These are phyloP conservation scores for Scotopteryx bipunctaria DNA, from an alignment of 2,888 invertebrate genomes.

Conservation along the genomic window DNA sequence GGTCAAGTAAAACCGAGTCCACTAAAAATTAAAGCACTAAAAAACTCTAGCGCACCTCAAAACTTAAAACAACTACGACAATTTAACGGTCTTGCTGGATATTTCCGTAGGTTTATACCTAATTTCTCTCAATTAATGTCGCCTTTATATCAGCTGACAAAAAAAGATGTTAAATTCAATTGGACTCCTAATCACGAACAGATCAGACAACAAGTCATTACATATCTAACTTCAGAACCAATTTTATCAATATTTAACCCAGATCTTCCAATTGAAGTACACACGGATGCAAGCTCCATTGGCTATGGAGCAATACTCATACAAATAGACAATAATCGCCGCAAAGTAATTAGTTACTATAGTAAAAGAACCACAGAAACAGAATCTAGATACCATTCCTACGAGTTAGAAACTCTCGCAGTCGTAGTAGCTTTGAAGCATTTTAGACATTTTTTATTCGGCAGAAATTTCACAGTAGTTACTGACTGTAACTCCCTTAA, in stretches of 20 bases:
- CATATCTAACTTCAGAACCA: neutral
- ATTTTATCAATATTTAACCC: neutral
- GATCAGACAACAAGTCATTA: neutral
- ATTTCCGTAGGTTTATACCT: neutral
- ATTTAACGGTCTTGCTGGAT: neutral
- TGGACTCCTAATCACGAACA: neutral
- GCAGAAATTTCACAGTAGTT: too few species aligned
- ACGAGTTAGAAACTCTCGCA: too few species aligned
- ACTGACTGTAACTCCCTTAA: too few species aligned
- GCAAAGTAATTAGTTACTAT: too few species aligned
- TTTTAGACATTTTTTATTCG: too few species aligned
- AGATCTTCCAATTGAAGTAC: neutral
- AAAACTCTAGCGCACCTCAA: too few species aligned
- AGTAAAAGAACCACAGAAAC: too few species aligned
- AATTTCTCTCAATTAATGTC: neutral
- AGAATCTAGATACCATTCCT: too few species aligned
- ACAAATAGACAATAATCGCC: neutral
- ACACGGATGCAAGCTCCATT: neutral
- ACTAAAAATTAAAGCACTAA: too few species aligned
- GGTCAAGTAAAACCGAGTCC: too few species aligned
- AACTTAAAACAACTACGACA: too few species aligned
- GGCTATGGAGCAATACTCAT: neutral
- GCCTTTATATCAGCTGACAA: neutral
- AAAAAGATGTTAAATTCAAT: neutral
- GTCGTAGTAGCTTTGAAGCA: too few species aligned